These are phyloP conservation scores for Oceanites oceanicus DNA, from an alignment of 2,113 vertebrate genomes.

Conservation along the genomic window DNA sequence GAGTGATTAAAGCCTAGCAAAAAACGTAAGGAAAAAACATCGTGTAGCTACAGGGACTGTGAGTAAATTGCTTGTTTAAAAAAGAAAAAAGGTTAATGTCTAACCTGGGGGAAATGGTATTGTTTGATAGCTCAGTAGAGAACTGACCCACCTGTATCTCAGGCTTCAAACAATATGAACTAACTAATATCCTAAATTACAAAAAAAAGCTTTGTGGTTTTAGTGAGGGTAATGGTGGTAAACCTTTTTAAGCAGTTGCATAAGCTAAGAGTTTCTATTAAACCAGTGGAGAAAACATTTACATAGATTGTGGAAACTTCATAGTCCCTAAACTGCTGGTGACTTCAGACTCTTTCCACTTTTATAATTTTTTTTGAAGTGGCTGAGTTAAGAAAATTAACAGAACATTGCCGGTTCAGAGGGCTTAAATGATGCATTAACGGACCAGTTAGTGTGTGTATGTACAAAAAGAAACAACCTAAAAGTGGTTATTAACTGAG, in stretches of 20 bases:
- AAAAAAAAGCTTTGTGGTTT: not conserved
- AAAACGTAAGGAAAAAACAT: not conserved
- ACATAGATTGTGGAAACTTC: not conserved
- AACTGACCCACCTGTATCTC: not conserved
- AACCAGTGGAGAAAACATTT: not conserved
- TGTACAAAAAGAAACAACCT: not conserved
- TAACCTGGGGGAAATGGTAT: not conserved
- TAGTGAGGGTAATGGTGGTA: not conserved
- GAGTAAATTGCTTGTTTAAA: not conserved
- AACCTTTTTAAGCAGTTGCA: not conserved
- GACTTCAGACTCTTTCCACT: not conserved
- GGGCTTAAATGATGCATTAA: constrained; percentile 23
- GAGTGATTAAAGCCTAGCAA: not conserved
- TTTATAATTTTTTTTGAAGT: not conserved
- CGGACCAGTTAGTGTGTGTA: not conserved
- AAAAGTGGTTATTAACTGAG: not conserved
- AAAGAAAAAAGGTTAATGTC: constrained; percentile 5
- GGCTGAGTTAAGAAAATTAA: constrained; percentile 42
- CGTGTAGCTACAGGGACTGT: not conserved
- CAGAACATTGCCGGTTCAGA: not conserved
- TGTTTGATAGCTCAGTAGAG: not conserved
- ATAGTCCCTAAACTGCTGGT: not conserved
- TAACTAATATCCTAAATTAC: not conserved
- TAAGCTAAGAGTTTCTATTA: not conserved
- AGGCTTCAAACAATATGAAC: not conserved